phyloP scores from a whole-genome alignment of 2,888 invertebrate genomes.

The Tipula lateralis region DNA sequence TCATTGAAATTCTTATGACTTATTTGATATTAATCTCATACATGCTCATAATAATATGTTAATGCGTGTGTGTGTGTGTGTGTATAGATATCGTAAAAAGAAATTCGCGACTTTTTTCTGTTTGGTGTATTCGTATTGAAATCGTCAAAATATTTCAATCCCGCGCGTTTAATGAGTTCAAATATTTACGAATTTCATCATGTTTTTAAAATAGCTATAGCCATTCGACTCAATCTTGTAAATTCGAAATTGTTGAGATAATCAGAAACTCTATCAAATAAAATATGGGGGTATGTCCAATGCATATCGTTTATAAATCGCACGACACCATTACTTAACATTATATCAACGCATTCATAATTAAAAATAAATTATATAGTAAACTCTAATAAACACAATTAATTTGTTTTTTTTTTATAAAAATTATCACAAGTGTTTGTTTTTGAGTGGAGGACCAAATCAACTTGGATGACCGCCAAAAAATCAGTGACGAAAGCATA shows the following conservation, averaged over 20 bases:
- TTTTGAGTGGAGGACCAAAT: not conserved
- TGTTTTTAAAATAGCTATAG: not conserved
- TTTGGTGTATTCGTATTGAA: not conserved
- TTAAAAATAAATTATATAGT: not conserved
- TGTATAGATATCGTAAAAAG: not conserved
- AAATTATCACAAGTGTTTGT: not conserved
- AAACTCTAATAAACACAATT: not conserved
- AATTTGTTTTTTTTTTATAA: not conserved
- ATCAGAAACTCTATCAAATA: not conserved
- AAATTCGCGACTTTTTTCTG: not conserved
- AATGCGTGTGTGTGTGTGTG: no score
- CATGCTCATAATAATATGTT: no score
- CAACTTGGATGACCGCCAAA: not conserved
- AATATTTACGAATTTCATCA: not conserved
- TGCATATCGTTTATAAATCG: not conserved
- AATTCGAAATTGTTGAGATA: not conserved
- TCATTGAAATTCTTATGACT: not conserved
- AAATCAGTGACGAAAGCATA: not conserved
- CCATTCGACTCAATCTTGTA: not conserved
- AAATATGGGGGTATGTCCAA: not conserved
- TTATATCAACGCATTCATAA: not conserved
- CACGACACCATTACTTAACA: not conserved
- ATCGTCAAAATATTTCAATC: not conserved
- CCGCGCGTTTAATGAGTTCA: not conserved
- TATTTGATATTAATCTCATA: not conserved